Base-by-base conservation (phyloP, 1,140 invertebrate species). In the Lepidurus packardi region DNA sequence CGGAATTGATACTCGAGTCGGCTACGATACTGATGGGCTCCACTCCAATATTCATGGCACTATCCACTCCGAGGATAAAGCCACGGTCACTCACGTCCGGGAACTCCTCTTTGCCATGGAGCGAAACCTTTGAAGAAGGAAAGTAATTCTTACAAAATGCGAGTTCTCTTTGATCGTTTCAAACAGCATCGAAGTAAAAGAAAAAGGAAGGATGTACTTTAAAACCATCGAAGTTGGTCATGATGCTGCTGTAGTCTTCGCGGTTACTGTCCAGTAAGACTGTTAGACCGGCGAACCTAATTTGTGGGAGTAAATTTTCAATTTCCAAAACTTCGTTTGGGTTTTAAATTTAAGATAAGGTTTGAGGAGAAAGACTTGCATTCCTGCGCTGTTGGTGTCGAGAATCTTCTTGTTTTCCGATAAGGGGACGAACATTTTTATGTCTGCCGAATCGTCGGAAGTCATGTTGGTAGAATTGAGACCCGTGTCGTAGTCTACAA, bases 151-250 rank as follows among this genome's bases (percentile, higher is more conserved):
- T 34, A 34, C 34, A 34, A 34, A 2, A 3, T 2, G 0, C 2
- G 34, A 34, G 34, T 34, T 34, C 34, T 34, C 34, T 3, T 34
- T 34, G 34, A 34, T 2, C 3, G 34, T 34, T 3, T 34, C 2
- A 34, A 34, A 34, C 34, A 3, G 34, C 3, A 34, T 34, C 25
- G 25, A 25, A 25, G 25, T 34, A 3, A 34, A 34, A 34, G 3
- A 34, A 34, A 0, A 34, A 34, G 34, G 3, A 34, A 34, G 3
- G 13, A 77, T 9, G 8, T 43, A 78, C 77, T 25, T 78, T 78
- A 34, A 78, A 78, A 44, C 77, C 77, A 25, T 73, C 65, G 8
- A 78, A 78, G 43, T 73, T 74, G 9, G 53, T 43, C 44, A 44
- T 73, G 3, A 73, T 42, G 7, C 43, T 73, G n/a, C 65, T 78